Evolutionary conservation across 2,888 invertebrate species (phyloP), one percentile per base, ranked within the genome.

Genomic region (Aquatica leii): DNA sequence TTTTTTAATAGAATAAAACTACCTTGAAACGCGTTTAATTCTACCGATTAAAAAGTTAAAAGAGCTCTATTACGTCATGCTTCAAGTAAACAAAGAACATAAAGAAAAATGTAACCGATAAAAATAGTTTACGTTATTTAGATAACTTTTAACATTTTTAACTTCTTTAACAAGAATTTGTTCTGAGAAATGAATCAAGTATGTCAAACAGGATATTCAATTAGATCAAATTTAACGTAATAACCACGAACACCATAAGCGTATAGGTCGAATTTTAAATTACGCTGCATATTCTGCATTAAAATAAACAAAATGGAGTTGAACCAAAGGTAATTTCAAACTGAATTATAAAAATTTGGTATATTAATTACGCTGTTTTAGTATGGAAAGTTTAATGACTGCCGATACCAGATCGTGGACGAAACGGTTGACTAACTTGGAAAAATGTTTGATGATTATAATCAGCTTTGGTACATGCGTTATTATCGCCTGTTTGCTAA

Each of bases 341-440:
- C 3, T 43, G n/a, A n/a, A n/a, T 43, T 43, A 9, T 12, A 35
- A 43, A 40, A 54, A 12, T 34, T 34, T 17, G 3, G 11, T 5
- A 24, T 9, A 14, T 43, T 40, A 37, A 37, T 8, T 40, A 41
- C 21, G 43, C 18, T 20, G 24, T 14, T 21, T 15, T 15, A 41
- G 17, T 15, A 24, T 17, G 41, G 2, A 18, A 12, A 12, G 35
- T 24, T 31, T 15, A 24, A 54, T 12, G 8, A 15, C 21, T 17
- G 17, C 17, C 14, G 54, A 54, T n/a, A 24, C 20, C n/a, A 14
- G n/a, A 76, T 1, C 84, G 82, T n/a, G 79, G 81, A 20, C 83
- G 86, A 17, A 54, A 11, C 41, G 20, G 18, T 21, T 46, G 46
- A 55, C 52, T 3, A 40, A 35, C 14, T 31, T 60, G 12, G 60